phyloP scores from a whole-genome alignment of 2,113 vertebrate species.

The Thalassoma bifasciatum region DNA sequence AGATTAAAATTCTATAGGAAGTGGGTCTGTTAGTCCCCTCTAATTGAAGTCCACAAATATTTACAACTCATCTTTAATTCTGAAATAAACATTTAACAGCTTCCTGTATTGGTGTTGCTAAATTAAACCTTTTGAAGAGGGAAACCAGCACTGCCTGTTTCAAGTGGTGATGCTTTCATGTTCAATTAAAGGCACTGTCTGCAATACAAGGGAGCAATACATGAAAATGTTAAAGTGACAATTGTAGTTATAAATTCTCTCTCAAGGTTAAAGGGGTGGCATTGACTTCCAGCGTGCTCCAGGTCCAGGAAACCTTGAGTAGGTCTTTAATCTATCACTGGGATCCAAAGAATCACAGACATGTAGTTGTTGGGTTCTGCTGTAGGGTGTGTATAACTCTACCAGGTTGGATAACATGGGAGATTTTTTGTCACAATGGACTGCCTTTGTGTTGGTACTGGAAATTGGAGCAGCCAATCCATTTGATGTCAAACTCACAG shows the following conservation, averaged over 20 bases:
- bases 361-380: no score
- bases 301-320: no score
- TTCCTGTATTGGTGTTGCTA: neutral
- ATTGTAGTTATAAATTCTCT: neutral
- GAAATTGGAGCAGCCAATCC: neutral
- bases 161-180: conserved; percentile 13
- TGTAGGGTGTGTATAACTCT: neutral
- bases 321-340: no score
- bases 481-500: neutral
- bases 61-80: neutral
- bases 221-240: no score
- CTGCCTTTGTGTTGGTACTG: neutral
- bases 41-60: neutral
- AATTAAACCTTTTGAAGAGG: neutral
- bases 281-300: neutral
- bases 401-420: neutral
- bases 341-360: no score
- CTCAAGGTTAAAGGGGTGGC: neutral
- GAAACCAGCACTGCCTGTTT: neutral
- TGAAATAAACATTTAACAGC: neutral
- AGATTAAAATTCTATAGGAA: no score
- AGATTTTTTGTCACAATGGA: neutral
- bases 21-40: no score
- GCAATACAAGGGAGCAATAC: neutral
- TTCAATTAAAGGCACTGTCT: neutral